phyloP scores from a whole-genome alignment of 2,113 vertebrate species.

The Eubucco bourcierii region DNA sequence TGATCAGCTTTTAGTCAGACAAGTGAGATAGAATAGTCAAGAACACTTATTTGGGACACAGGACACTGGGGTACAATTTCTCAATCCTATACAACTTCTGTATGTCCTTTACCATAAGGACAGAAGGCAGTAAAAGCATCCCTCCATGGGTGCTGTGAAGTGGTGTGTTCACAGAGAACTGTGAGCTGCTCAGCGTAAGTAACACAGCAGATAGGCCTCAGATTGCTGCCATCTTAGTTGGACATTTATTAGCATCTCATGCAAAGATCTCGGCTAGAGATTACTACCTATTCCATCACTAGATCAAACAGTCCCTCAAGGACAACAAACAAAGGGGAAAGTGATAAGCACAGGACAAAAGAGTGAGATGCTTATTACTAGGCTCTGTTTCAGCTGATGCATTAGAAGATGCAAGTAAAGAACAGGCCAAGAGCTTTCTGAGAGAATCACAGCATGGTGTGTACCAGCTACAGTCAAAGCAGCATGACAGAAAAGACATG shows the following conservation, averaged over 20 bases:
- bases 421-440: background rate
- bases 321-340: background rate
- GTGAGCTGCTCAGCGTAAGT: background rate
- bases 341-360: background rate
- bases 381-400: background rate
- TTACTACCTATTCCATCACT: background rate
- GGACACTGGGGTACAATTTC: background rate
- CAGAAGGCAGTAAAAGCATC: background rate
- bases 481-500: rapidly evolving
- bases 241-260: background rate
- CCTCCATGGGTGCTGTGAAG: background rate
- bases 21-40: background rate
- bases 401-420: background rate
- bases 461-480: background rate
- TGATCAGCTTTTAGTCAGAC: background rate
- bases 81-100: background rate
- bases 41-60: background rate
- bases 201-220: background rate
- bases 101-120: background rate
- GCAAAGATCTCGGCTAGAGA: background rate
- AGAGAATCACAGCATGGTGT: background rate
- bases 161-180: rapidly evolving
- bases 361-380: background rate
- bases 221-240: background rate
- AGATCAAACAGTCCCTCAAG: background rate